These are phyloP conservation scores for Eupithecia inturbata DNA, from an alignment of 2,888 invertebrate species.

Conservation along the genomic window DNA sequence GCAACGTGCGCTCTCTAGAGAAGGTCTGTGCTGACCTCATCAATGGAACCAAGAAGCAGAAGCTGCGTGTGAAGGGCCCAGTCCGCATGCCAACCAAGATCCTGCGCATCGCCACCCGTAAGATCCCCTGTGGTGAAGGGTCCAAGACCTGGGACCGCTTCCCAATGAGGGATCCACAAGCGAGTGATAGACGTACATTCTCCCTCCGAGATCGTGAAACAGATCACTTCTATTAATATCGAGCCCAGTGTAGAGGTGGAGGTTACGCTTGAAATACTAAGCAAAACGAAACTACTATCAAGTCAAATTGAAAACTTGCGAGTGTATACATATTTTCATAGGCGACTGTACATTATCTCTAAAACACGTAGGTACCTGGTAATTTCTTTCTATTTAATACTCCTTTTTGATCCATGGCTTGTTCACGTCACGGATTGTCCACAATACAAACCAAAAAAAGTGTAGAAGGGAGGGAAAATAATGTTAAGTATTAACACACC, in stretches of 20 bases:
- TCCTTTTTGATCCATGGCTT: background rate
- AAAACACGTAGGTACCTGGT: background rate
- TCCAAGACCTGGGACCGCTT: constrained; percentile 99
- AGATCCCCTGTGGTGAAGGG: constrained; percentile 99
- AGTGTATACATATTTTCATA: too few species aligned
- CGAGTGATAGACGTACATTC: constrained; percentile 99
- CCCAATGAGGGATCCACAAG: constrained; percentile 99
- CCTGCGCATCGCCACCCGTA: constrained; percentile 98
- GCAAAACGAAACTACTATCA: too few species aligned
- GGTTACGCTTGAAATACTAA: too few species aligned
- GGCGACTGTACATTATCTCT: background rate
- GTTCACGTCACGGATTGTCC: background rate
- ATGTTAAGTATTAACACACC: background rate
- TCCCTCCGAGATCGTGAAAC: constrained; percentile 99
- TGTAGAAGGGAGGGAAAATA: background rate
- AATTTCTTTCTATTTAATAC: background rate
- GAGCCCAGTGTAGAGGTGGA: constrained; percentile 99
- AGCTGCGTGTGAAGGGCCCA: constrained; percentile 98
- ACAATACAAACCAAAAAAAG: background rate
- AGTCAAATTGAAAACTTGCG: too few species aligned
- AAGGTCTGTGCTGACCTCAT: constrained; percentile 99
- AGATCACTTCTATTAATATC: constrained; percentile 99
- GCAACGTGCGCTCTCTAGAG: constrained; percentile 98
- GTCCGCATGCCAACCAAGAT: constrained; percentile 99
- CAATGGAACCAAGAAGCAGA: constrained; percentile 98